Conservation (phyloP, 2,888 invertebrate species). For the Cataglyphis altisquamis region DNA sequence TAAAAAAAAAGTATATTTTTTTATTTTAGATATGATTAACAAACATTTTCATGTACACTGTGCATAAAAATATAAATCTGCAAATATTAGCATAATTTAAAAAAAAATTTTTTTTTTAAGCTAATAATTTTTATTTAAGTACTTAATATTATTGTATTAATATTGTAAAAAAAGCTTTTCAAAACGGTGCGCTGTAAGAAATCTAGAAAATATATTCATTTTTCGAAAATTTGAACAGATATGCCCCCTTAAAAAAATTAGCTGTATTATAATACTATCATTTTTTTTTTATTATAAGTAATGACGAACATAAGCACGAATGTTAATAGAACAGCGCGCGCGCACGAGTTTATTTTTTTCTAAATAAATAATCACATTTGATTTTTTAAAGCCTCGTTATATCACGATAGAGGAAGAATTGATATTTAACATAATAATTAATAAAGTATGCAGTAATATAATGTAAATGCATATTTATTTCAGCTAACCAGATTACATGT, state of each 20-base stretch:
- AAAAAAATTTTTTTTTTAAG: too few species aligned
- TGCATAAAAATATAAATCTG: too few species aligned
- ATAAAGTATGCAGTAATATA: not conserved
- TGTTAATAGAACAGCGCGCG: not conserved
- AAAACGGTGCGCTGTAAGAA: too few species aligned
- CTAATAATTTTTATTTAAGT: too few species aligned
- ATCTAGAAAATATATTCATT: too few species aligned
- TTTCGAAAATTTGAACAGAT: too few species aligned
- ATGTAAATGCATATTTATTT: conserved; percentile 1
- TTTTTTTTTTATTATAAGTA: not conserved
- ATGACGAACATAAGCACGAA: not conserved
- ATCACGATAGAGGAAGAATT: not conserved
- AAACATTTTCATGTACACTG: too few species aligned
- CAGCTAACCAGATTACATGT: not conserved
- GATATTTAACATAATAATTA: not conserved
- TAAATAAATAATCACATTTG: not conserved
- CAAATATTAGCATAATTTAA: too few species aligned
- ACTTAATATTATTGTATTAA: too few species aligned
- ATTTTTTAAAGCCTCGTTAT: not conserved
- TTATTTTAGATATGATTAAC: too few species aligned
- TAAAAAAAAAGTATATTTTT: too few species aligned
- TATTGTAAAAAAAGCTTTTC: too few species aligned
- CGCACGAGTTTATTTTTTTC: not conserved
- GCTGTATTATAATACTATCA: not conserved
- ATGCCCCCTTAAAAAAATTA: not conserved